Base-by-base conservation (phyloP, 1,140 invertebrate genomes). In the Trichomalopsis sarcophagae region DNA sequence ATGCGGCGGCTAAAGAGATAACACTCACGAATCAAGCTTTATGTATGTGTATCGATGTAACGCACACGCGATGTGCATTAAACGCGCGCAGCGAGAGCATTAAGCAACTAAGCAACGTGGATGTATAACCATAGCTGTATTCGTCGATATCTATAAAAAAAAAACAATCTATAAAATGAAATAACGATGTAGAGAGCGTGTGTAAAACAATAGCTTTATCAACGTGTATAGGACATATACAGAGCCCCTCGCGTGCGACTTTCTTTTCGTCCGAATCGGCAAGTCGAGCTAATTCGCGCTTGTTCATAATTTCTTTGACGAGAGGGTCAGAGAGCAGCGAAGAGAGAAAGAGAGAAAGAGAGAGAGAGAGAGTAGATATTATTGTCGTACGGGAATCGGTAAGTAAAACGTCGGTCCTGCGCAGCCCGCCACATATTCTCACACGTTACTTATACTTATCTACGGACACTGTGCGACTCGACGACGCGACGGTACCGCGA, bases 401-500 rank as follows among this genome's bases (percentile, higher is more conserved):
- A 36, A 36, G 33, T 5, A 36, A 27, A 36, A 55, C 47, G 55
- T 84, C 23, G 47, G 7, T 80, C 89, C 89, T 88, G 88, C 89
- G 86, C 89, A 90, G 88, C 86, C 88, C 90, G 90, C 88, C 89
- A 84, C 23, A 73, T 33, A 73, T n/a, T 36, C 33, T 27, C 33
- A n/a, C 62, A 23, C n/a, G 21, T 44, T 77, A 27, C 27, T 27
- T 50, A 76, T 50, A 76, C 11, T 9, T 27, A 11, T 6, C 73
- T 9, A 11, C 17, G 33, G 2, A 40, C 27, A 27, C 13, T 76
- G 17, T n/a, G 2, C 40, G 23, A 69, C 50, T 14, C 11, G n/a
- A 30, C 40, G n/a, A 74, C 23, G 36, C 30, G 33, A 82, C 73
- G 50, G 2, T 36, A 55, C 47, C 69, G 55, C 21, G 55, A 62